phyloP scores from a whole-genome alignment of 2,113 vertebrate genomes.

The Hypocryptadius cinnamomeus region DNA sequence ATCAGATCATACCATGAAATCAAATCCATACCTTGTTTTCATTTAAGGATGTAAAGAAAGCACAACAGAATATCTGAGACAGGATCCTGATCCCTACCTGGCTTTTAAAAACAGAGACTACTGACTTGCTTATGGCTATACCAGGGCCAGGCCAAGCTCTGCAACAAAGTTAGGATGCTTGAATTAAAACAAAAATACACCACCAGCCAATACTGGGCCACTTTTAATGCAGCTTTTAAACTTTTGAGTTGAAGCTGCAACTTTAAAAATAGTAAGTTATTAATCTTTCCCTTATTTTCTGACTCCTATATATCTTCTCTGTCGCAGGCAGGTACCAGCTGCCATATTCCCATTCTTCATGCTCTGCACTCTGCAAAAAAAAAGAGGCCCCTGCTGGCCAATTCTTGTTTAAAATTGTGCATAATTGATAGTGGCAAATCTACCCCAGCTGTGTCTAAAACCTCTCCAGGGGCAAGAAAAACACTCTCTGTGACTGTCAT shows the following conservation, averaged over 20 bases:
- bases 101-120: not conserved
- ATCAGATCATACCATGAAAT: not conserved
- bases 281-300: not conserved
- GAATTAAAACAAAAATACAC: not conserved
- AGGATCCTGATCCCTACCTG: not conserved
- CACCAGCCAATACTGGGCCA: not conserved
- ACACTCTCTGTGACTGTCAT: conserved; percentile 46
- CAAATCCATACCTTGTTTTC: not conserved
- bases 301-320: not conserved
- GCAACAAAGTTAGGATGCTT: not conserved
- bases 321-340: conserved; percentile 22
- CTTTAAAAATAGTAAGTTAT: conserved; percentile 46
- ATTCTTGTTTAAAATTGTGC: conserved; percentile 62
- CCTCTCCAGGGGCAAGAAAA: conserved; percentile 64
- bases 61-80: not conserved
- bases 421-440: conserved; percentile 65
- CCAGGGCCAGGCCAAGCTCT: not conserved
- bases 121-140: not conserved
- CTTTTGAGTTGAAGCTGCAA: conserved; percentile 14
- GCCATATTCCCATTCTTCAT: conserved; percentile 21
- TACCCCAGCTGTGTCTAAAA: conserved; percentile 48
- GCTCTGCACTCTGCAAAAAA: conserved; percentile 30
- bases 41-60: not conserved
- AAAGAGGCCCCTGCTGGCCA: conserved; percentile 52
- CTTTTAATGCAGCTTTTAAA: not conserved